Base-by-base conservation (phyloP, 1,140 invertebrate species). In the Platyura marginata region DNA sequence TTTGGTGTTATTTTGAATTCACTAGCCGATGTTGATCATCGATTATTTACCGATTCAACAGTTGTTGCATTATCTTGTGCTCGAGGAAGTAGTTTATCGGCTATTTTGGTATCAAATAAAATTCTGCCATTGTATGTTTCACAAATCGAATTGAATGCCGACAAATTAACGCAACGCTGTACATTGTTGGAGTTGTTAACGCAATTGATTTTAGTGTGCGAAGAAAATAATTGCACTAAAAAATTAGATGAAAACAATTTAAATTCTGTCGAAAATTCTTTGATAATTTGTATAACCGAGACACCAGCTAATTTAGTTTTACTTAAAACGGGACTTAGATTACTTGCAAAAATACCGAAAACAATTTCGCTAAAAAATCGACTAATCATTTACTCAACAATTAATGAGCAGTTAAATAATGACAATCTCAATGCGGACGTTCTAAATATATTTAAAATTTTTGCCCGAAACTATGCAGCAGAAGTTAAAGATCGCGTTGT, bases 61-160 rank as follows among this genome's bases (percentile, higher is more conserved):
- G 46, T 49, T 0, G 53, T 61, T 19, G 52, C 55, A 4, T 34
- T 60, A 40, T 51, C 57, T 42, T 61, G 58, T 35, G 54, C 59
- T 10, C 43, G 52, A 13, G 49, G 53, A 6, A 56, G 20, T 20
- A 38, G 11, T 5, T 18, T 38, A 3, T 38, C 36, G 3, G 36
- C 36, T 11, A 38, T 18, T 11, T 18, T 38, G 16, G 36, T 38
- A 3, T 18, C 16, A n/a, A 19, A 6, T 9, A 38, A 38, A 21
- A 11, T n/a, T 20, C 20, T 38, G n/a, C 36, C 36, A 20, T n/a
- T 18, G 18, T 38, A 18, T 21, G 16, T 38, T 18, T 10, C 18
- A 3, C 36, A 38, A 38, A 38, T 38, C 11, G 11, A 21, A 4
- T 5, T 5, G 4, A 38, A 38, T 38, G 6, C 36, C 16, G 36